These are phyloP conservation scores for Hemistola chrysoprasaria DNA, from an alignment of 2,888 invertebrate species.

Conservation along the genomic window DNA sequence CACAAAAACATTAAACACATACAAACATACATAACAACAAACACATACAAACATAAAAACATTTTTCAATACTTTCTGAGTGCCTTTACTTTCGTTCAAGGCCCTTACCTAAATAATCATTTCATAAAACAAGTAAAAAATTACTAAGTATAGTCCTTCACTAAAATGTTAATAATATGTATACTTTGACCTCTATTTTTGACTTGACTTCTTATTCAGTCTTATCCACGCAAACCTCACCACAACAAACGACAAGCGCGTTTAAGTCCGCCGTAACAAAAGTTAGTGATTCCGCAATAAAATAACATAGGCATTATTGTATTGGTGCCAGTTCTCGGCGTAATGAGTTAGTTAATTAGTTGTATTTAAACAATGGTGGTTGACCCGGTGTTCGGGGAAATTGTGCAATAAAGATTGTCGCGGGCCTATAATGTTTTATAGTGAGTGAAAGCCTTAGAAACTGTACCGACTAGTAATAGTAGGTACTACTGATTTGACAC, in stretches of 20 bases:
- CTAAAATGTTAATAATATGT: no score
- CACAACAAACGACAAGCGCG: constrained; percentile 39
- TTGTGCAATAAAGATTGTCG: constrained; percentile 10
- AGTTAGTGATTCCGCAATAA: constrained; percentile 71
- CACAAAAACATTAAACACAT: no score
- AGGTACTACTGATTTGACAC: neutral
- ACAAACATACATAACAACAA: no score
- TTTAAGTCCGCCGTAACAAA: constrained; percentile 58
- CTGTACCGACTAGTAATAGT: no score
- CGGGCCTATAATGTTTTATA: neutral
- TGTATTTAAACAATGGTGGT: constrained; percentile 65
- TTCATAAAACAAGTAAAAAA: no score
- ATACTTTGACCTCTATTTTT: no score
- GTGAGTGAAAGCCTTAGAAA: constrained; percentile 16
- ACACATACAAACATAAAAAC: no score
- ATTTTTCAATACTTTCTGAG: no score
- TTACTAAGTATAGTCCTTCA: no score
- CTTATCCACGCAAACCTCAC: constrained; percentile 45
- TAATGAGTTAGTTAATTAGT: constrained; percentile 78
- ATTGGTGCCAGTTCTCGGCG: constrained; percentile 64
- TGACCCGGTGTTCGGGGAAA: constrained; percentile 38
- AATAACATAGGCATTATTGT: constrained; percentile 58
- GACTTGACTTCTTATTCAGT: neutral
- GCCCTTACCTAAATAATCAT: no score
- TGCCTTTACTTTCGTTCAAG: no score